These are phyloP conservation scores for Zelostemma sp. DNA, from an alignment of 1,140 invertebrate genomes.

Conservation along the genomic window DNA sequence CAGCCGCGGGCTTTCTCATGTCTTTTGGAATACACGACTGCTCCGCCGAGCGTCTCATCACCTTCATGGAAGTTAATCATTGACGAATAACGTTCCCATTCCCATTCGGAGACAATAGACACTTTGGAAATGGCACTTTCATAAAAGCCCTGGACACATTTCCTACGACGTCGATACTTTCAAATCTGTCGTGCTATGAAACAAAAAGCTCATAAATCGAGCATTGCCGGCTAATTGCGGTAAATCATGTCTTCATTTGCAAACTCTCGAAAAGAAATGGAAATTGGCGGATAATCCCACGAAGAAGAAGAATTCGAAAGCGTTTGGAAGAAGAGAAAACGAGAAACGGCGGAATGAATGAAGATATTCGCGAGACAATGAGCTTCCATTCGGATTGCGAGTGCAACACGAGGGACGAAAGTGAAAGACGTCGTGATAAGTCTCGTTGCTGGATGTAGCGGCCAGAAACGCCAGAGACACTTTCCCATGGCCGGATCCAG, in stretches of 20 bases:
- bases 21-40: constrained; percentile 26
- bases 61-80: constrained; percentile 41
- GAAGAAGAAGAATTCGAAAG: too few relatives aligned
- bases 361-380: too few relatives aligned
- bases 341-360: too few relatives aligned
- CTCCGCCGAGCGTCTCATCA: constrained; percentile 16
- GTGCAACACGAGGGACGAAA: constrained; percentile 11
- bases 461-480: constrained; percentile 29
- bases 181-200: constrained; percentile 30
- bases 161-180: constrained; percentile 27
- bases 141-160: too few relatives aligned
- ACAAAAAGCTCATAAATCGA: too few relatives aligned
- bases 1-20: constrained; percentile 24
- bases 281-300: too few relatives aligned
- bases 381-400: constrained; percentile 5
- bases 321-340: too few relatives aligned
- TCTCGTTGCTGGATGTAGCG: constrained; percentile 43
- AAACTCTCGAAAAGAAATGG: too few relatives aligned
- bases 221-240: too few relatives aligned
- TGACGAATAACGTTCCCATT: constrained; percentile 21
- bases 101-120: not conserved
- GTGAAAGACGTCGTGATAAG: constrained; percentile 17
- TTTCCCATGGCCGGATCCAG: constrained; percentile 46
- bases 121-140: too few relatives aligned
- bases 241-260: too few relatives aligned